Evolutionary conservation across 2,888 invertebrate species (phyloP).

Genomic region (Fragum sueziense): DNA sequence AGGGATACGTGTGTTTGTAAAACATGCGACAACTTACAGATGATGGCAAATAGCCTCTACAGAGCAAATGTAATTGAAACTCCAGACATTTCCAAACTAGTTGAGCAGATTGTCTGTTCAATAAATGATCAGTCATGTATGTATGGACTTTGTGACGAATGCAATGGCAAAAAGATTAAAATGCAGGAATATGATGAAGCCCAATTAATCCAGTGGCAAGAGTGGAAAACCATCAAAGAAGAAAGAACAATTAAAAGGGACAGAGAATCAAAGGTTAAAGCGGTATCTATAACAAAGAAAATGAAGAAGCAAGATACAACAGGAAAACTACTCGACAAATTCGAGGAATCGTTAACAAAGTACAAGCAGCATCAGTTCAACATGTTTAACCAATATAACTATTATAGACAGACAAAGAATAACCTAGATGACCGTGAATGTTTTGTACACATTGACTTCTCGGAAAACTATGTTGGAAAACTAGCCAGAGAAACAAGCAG

Average conservation of each 20-base stretch:
- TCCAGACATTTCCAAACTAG: conserved; percentile 16
- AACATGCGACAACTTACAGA: conserved; percentile 44
- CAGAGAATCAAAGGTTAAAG: conserved; percentile 15
- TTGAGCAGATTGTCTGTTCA: conserved; percentile 35
- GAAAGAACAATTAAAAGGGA: conserved; percentile 11
- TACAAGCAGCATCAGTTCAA: conserved; percentile 27
- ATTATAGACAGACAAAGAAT: conserved; percentile 31
- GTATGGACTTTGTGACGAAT: conserved; percentile 34
- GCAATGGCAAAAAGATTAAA: conserved; percentile 20
- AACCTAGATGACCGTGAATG: conserved; percentile 11
- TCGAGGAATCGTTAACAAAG: conserved; percentile 12
- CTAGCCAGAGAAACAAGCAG: conserved; percentile 42
- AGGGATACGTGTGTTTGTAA: conserved; percentile 55
- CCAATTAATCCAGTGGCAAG: conserved; percentile 22
- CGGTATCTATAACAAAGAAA: background rate
- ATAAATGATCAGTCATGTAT: conserved; percentile 36
- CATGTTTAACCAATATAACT: conserved; percentile 26
- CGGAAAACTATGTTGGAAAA: conserved; percentile 53
- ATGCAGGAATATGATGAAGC: conserved; percentile 12
- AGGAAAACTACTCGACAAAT: conserved; percentile 20
- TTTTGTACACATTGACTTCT: conserved; percentile 40
- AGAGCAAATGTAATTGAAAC: conserved; percentile 29
- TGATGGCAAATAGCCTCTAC: conserved; percentile 32
- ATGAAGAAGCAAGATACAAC: background rate
- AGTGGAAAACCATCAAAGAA: conserved; percentile 34